Percentiles rank a stretch among this genome's conserved stretches.
Conservation (phyloP, 2,888 invertebrate genomes). For the Kuschelorhynchus macadamiae region DNA sequence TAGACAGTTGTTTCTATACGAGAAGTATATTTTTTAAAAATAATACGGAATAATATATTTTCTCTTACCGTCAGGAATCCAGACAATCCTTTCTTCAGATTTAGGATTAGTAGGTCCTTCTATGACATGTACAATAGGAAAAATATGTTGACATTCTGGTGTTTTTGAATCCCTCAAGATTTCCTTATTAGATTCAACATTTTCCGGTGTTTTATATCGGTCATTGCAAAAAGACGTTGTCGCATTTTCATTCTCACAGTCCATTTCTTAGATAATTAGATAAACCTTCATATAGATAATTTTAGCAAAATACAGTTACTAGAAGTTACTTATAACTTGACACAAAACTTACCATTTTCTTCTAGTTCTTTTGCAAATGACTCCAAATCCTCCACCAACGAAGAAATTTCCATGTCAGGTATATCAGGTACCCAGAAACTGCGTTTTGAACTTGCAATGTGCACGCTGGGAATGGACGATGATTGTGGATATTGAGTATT, state of each 20-base stretch:
- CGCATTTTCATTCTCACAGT: too few species aligned
- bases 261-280: too few species aligned
- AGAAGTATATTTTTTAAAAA: too few species aligned
- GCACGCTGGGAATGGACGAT: not conserved
- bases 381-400: slow-evolving; percentile 50
- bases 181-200: not conserved
- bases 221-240: too few species aligned
- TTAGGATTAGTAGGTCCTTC: slow-evolving; percentile 53
- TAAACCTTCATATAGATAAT: too few species aligned
- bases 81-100: slow-evolving; percentile 7
- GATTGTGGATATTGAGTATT: not conserved
- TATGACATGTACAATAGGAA: slow-evolving; percentile 49
- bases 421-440: slow-evolving; percentile 23
- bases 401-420: slow-evolving; percentile 27
- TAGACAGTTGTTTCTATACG: too few species aligned
- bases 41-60: too few species aligned
- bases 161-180: not conserved
- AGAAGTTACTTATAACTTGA: too few species aligned
- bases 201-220: not conserved
- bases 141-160: slow-evolving; percentile 29
- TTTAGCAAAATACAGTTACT: too few species aligned
- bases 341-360: slow-evolving; percentile 14
- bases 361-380: slow-evolving; percentile 42
- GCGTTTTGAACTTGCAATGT: slow-evolving; percentile 15
- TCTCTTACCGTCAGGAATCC: not conserved